Evolutionary conservation across 2,797 vertebrate species (phyloP).

Genomic region (Scarus forsteni): DNA sequence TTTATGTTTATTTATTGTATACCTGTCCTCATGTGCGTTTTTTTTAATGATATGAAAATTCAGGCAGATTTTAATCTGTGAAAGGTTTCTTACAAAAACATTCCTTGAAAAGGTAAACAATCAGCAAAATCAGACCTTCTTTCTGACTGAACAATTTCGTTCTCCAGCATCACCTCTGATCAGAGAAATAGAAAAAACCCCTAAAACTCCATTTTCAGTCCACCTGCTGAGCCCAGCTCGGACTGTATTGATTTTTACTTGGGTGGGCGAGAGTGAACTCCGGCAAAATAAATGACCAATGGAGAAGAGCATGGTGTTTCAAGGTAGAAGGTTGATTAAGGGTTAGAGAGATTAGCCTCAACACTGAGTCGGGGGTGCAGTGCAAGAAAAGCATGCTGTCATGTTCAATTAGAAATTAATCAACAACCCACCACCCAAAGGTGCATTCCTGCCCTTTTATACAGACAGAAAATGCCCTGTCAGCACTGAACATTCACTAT

Average conservation of each 20-base stretch:
- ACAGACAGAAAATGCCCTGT: conserved; percentile 21
- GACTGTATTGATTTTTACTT: conserved; percentile 74
- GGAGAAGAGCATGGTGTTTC: conserved; percentile 53
- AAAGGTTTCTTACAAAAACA: conserved; percentile 1
- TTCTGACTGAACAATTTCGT: conserved; percentile 18
- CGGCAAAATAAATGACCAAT: conserved; percentile 69
- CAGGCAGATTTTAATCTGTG: background rate
- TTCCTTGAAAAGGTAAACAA: conserved; percentile 28
- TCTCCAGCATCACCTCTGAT: conserved; percentile 18
- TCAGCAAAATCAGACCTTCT: background rate
- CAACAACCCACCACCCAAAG: conserved; percentile 43
- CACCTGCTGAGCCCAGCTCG: conserved; percentile 54
- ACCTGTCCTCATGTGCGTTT: background rate
- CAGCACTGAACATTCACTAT: conserved; percentile 35
- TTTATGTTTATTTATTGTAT: too few relatives aligned
- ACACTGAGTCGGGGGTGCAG: conserved; percentile 21
- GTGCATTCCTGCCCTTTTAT: conserved; percentile 8
- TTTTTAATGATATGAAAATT: background rate
- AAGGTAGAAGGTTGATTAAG: conserved; percentile 56
- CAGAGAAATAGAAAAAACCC: conserved; percentile 40
- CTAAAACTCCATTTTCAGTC: conserved; percentile 47
- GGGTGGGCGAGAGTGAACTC: conserved; percentile 56
- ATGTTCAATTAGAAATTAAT: conserved; percentile 67
- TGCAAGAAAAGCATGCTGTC: conserved; percentile 45
- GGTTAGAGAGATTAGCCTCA: conserved; percentile 40